Base-by-base conservation (phyloP, 1,140 invertebrate species). In the Schlechtendalia chinensis region DNA sequence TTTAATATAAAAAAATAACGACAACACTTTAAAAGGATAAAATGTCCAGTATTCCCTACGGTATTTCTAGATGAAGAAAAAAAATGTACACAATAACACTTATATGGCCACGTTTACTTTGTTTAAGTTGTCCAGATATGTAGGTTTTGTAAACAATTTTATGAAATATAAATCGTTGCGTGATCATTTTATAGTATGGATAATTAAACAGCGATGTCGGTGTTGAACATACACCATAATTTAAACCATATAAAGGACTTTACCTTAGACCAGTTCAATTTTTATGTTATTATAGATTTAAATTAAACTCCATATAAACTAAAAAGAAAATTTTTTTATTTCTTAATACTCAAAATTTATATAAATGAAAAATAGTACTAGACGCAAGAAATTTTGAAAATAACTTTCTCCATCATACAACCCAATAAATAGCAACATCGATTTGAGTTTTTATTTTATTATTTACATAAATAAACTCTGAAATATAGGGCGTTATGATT, bases 1-100 rank as follows among this genome's bases (percentile, higher is more conserved):
- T 69, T 47, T 69, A 47, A 69, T 69, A 69, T 69, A 39, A 69
- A 69, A 69, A 69, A 47, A 69, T 69, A 69, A 69, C 45, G 39
- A 47, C 16, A 12, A n/a, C 24, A 47, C 39, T 47, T 69, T 45
- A 24, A 24, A 45, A 47, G 65, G 32, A 69, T 19, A 69, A 45
- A 69, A 69, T 16, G 6, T 45, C 65, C 12, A 24, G 39, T 47
- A 47, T 22, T 6, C 65, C 39, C 27, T 22, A 69, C 39, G 39
- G 65, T 19, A 47, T 47, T 69, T 69, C 6, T 47, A 16, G n/a
- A 16, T 6, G 14, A 69, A 39, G 29, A 39, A 24, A 47, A 67
- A n/a, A 47, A 69, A 45, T 2, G 24, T 8, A 69, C 12, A 47
- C 45, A 69, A 69, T 24, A 69, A 45, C 47, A 45, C 39, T 45